A percentile compares a stretch with the other conserved stretches of the same genome.
These are phyloP conservation scores for Cenopis cana DNA, from an alignment of 2,888 invertebrate species.

Conservation along the genomic window DNA sequence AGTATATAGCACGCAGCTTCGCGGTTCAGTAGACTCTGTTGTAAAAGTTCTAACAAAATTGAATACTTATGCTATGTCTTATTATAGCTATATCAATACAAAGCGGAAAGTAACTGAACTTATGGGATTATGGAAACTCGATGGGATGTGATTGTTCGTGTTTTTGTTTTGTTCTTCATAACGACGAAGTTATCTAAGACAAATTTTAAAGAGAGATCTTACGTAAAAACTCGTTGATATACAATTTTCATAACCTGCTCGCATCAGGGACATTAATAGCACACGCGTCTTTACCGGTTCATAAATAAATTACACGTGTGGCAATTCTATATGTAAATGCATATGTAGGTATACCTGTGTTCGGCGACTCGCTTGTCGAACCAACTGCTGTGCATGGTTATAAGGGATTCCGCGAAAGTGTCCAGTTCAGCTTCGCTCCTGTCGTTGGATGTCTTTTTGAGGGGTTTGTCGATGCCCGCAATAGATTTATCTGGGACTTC, in stretches of 20 bases:
- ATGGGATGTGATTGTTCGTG: neutral
- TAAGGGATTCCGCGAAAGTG: constrained; percentile 82
- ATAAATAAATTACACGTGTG: constrained; percentile 20
- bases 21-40: constrained; percentile 15
- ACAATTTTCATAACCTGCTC: constrained; percentile 6
- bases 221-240: neutral
- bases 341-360: constrained; percentile 82
- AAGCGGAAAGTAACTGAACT: neutral
- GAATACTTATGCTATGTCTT: neutral
- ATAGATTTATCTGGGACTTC: constrained; percentile 79
- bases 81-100: neutral
- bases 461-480: constrained; percentile 72
- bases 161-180: too few species aligned
- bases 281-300: constrained; percentile 11
- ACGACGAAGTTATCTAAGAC: neutral
- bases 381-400: constrained; percentile 78
- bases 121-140: too few species aligned
- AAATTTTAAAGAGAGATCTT: neutral
- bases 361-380: constrained; percentile 84
- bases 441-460: constrained; percentile 62
- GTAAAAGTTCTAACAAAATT: neutral
- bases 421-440: constrained; percentile 83
- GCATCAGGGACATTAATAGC: constrained; percentile 6
- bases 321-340: constrained; percentile 7
- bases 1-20: neutral